Evolutionary conservation across 2,888 invertebrate genomes (phyloP).

Genomic region (Trissonchulus sp.): DNA sequence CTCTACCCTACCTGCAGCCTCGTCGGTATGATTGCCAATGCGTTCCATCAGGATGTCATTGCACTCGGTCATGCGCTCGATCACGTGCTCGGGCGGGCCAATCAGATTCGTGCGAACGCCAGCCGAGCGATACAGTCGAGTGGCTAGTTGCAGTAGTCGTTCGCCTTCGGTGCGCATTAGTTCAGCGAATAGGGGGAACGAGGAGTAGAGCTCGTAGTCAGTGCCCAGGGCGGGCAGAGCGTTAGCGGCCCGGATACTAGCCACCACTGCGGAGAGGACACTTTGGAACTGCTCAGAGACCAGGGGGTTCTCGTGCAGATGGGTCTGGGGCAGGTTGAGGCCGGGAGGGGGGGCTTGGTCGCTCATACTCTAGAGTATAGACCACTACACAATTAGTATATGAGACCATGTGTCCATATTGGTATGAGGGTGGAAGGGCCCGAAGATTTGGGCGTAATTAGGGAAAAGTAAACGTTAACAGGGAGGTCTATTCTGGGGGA

Average conservation of each 20-base stretch:
- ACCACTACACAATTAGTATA: no score
- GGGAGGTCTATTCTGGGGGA: no score
- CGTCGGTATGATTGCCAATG: slow-evolving; percentile 26
- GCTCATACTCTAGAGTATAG: no score
- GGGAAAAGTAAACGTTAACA: no score
- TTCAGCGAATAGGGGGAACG: slow-evolving; percentile 42
- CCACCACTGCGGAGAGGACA: slow-evolving; percentile 16
- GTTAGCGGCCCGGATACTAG: slow-evolving; percentile 11
- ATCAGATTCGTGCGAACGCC: neutral
- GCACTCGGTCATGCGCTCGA: slow-evolving; percentile 40
- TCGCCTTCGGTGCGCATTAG: slow-evolving; percentile 37
- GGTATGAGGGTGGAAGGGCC: no score
- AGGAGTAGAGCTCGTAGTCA: slow-evolving; percentile 43
- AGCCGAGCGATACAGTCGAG: neutral
- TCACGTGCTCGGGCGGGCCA: slow-evolving; percentile 19
- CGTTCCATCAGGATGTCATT: slow-evolving; percentile 44
- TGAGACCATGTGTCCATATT: no score
- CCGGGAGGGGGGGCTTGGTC: no score
- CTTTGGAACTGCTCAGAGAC: no score
- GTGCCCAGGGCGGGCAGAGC: slow-evolving; percentile 36
- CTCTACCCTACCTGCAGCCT: slow-evolving; percentile 5
- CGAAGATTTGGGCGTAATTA: no score
- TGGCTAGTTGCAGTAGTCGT: slow-evolving; percentile 13
- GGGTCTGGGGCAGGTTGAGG: no score
- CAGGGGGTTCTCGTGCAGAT: no score